Conservation (phyloP, 1,140 invertebrate species). For the Heliconius hermathena region DNA sequence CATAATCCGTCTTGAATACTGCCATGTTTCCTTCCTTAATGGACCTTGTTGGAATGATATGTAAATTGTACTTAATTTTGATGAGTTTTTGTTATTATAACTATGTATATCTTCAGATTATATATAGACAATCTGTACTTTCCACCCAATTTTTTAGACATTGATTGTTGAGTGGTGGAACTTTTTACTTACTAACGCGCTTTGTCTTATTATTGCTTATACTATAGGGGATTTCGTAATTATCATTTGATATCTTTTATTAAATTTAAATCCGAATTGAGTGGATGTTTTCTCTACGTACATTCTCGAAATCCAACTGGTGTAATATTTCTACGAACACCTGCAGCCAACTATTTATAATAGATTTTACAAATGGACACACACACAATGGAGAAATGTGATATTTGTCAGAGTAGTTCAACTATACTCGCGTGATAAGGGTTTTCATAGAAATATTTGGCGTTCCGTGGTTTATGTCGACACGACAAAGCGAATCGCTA, state of each 20-base stretch:
- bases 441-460: neutral
- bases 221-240: too few relatives aligned
- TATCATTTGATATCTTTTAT: too few relatives aligned
- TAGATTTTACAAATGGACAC: neutral
- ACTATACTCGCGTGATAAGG: neutral
- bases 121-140: too few relatives aligned
- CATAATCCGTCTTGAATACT: conserved; percentile 16
- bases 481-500: neutral
- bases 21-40: conserved; percentile 20
- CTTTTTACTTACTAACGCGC: too few relatives aligned
- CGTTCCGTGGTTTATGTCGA: neutral
- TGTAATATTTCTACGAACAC: neutral
- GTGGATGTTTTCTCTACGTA: too few relatives aligned
- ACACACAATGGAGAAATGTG: neutral
- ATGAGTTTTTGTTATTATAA: too few relatives aligned
- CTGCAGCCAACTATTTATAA: neutral
- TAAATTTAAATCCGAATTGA: too few relatives aligned
- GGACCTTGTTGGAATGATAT: conserved; percentile 3
- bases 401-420: neutral
- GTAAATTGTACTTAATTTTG: conserved; percentile 4
- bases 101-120: too few relatives aligned
- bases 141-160: too few relatives aligned
- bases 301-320: too few relatives aligned
- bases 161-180: too few relatives aligned
- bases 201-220: too few relatives aligned